These are phyloP conservation scores for Procavia capensis DNA, from an alignment of 2,113 vertebrate genomes.

Conservation along the genomic window DNA sequence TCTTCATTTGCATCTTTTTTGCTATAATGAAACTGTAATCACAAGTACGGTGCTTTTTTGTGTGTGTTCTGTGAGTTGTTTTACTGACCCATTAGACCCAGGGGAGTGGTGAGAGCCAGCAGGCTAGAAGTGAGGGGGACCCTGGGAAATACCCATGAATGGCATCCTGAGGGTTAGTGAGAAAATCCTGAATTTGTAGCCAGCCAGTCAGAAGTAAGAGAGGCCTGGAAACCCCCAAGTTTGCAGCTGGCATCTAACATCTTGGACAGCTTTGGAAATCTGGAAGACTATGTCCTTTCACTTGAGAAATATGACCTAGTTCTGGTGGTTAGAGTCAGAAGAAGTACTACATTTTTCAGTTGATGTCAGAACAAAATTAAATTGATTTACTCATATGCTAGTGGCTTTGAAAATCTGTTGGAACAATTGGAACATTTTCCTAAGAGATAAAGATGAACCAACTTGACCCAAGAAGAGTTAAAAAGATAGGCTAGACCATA, in stretches of 20 bases:
- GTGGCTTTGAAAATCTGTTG: constrained; percentile 46
- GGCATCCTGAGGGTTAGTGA: background rate
- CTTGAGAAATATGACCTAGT: background rate
- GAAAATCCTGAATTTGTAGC: background rate
- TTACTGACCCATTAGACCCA: too few species aligned
- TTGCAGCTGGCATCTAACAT: background rate
- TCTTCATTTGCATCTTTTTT: too few species aligned
- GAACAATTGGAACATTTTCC: constrained; percentile 11
- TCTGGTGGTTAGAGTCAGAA: background rate
- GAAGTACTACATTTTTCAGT: background rate
- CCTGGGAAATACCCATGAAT: background rate
- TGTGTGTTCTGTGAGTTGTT: too few species aligned
- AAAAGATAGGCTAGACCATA: background rate
- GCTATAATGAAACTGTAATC: too few species aligned
- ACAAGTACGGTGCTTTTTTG: too few species aligned
- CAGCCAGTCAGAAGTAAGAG: background rate
- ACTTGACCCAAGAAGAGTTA: constrained; percentile 6
- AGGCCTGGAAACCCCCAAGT: background rate
- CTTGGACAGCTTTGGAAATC: background rate
- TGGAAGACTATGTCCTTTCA: background rate
- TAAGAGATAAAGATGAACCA: constrained; percentile 44
- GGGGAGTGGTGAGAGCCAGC: background rate
- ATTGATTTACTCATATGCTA: background rate
- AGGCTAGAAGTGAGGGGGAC: background rate
- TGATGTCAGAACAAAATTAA: background rate